Percentiles rank a stretch among this genome's conserved stretches.
phyloP scores from a whole-genome alignment of 2,797 vertebrate species.

The Rhyacichthys aspro region DNA sequence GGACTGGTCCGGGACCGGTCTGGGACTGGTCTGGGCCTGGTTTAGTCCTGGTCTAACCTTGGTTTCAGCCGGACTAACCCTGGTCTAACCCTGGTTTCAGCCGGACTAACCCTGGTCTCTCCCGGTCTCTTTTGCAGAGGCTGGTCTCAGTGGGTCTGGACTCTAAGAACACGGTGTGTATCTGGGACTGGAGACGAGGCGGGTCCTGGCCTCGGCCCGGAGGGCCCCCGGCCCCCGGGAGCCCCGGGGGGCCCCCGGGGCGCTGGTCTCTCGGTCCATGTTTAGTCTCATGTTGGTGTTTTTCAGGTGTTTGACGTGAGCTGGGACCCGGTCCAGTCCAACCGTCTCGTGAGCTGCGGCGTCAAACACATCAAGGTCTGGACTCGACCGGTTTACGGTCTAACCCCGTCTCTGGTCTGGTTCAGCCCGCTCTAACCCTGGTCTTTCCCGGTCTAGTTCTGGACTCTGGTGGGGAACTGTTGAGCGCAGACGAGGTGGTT shows the following conservation, averaged over 20 bases:
- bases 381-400: too few species aligned
- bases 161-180: conserved; percentile 94
- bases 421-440: background rate
- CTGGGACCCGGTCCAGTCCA: conserved; percentile 90
- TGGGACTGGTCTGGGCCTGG: too few species aligned
- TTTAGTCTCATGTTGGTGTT: background rate
- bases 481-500: conserved; percentile 93
- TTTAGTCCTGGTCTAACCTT: too few species aligned
- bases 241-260: too few species aligned
- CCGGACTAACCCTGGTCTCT: background rate
- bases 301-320: conserved; percentile 95
- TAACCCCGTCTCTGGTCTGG: too few species aligned
- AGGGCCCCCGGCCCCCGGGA: too few species aligned
- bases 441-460: conserved; percentile 83
- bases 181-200: conserved; percentile 98
- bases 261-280: background rate
- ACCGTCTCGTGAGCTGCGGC: conserved; percentile 92
- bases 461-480: conserved; percentile 93
- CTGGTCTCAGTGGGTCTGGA: conserved; percentile 93
- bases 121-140: conserved; percentile 70
- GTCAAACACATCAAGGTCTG: conserved; percentile 99
- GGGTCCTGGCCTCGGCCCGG: conserved; percentile 89
- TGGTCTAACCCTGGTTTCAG: background rate
- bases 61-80: too few species aligned
- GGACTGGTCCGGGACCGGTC: too few species aligned